Conservation (phyloP, 2,113 vertebrate genomes). For the Colius striatus region DNA sequence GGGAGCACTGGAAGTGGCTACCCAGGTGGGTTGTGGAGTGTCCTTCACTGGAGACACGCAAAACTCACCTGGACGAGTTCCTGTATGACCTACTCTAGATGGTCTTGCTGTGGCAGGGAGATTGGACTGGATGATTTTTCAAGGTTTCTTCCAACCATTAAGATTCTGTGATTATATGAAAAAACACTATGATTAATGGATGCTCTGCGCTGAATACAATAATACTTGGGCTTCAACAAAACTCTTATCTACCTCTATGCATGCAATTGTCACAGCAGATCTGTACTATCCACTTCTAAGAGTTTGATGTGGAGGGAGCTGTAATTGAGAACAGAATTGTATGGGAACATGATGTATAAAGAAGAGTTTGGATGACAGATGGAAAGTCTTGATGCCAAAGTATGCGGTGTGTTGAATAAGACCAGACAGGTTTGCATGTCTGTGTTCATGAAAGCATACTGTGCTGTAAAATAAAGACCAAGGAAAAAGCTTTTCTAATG, state of each 20-base stretch:
- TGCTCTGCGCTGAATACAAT: neutral
- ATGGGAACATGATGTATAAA: neutral
- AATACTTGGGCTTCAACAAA: neutral
- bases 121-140: no score
- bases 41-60: no score
- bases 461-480: neutral
- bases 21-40: no score
- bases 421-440: neutral
- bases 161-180: no score
- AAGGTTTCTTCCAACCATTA: no score
- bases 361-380: neutral
- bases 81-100: no score
- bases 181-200: no score
- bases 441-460: neutral
- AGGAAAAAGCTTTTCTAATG: neutral
- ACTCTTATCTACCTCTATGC: neutral
- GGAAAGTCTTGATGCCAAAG: neutral
- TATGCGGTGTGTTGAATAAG: neutral
- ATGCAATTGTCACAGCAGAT: neutral
- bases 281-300: neutral
- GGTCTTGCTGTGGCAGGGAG: no score
- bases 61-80: no score
- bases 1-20: no score
- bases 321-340: neutral
- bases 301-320: fast-evolving